Percentiles rank a stretch among this genome's conserved stretches.
Evolutionary conservation across 2,797 vertebrate species (phyloP).

Genomic region (Acrossocheilus wenchowensis): DNA sequence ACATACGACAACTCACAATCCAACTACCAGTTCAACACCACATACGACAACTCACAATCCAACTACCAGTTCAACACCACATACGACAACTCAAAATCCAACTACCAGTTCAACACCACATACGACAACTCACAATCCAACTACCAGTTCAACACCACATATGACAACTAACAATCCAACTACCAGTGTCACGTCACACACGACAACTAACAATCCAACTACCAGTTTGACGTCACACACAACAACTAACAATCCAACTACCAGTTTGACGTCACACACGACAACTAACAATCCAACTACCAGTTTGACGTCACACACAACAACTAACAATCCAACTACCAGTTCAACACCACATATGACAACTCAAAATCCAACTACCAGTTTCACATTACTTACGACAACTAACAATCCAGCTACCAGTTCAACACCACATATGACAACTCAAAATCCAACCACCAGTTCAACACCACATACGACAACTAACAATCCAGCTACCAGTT

Average conservation of each 20-base stretch:
- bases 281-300: background rate
- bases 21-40: accelerated
- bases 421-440: accelerated
- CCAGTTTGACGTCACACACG: accelerated
- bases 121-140: accelerated
- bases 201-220: background rate
- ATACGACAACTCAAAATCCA: accelerated
- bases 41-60: accelerated
- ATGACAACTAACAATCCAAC: background rate
- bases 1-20: background rate
- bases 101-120: accelerated
- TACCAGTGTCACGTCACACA: accelerated
- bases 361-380: background rate
- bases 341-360: accelerated
- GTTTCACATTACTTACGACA: accelerated
- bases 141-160: too few species aligned
- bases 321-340: background rate
- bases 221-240: accelerated
- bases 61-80: accelerated
- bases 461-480: accelerated
- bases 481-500: background rate
- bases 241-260: background rate
- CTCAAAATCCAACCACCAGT: background rate
- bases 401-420: background rate
- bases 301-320: background rate